Percentiles rank a stretch among this genome's conserved stretches.
These are phyloP conservation scores for Hydrocynus forskahlii DNA, from an alignment of 2,797 vertebrate genomes.

Conservation along the genomic window DNA sequence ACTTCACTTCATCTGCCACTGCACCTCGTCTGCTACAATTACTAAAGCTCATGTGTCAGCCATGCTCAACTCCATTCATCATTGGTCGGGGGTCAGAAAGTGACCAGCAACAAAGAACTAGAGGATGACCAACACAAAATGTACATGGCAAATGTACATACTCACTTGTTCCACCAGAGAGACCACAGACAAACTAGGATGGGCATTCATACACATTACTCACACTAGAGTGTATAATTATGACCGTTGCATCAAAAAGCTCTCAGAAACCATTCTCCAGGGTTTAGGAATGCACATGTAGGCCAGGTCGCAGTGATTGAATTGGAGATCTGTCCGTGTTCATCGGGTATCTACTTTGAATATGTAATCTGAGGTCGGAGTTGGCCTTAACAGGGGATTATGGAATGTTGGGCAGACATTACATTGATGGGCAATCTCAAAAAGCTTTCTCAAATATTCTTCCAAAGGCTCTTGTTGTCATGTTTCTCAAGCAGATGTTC, in stretches of 20 bases:
- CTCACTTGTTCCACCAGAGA: no score
- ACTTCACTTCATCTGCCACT: no score
- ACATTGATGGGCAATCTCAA: conserved; percentile 5
- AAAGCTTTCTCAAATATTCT: conserved; percentile 6
- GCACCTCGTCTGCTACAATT: no score
- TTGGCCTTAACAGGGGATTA: neutral
- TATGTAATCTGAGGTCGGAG: neutral
- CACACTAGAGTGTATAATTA: neutral
- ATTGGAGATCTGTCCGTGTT: neutral
- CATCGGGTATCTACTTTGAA: neutral
- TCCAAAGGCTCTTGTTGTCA: neutral
- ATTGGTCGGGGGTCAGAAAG: no score
- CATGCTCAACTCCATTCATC: no score
- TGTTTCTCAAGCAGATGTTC: conserved; percentile 8
- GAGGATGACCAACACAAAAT: no score
- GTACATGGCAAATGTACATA: no score
- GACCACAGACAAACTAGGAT: neutral
- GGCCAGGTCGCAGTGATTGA: neutral
- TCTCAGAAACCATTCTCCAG: neutral
- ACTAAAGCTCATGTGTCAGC: no score
- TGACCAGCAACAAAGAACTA: no score
- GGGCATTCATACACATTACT: no score
- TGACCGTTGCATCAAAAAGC: neutral
- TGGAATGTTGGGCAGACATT: neutral
- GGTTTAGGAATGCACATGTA: neutral